Evolutionary conservation across 2,113 vertebrate species (phyloP), one percentile per base, ranked within the genome.

Genomic region (Bubo blakistoni): DNA sequence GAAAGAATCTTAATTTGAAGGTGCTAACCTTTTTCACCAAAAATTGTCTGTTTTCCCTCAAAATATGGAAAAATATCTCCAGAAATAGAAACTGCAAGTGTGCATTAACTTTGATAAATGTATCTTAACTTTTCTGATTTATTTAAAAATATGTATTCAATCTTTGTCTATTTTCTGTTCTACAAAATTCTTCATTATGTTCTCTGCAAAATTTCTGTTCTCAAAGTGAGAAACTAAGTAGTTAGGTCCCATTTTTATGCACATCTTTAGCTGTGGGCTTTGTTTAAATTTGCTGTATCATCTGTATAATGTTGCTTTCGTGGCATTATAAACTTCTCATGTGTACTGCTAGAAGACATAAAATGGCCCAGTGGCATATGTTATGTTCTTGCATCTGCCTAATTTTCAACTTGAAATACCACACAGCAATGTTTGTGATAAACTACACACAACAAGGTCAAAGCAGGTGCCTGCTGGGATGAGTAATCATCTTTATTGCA

Each of bases 401-500:
- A 91, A 95, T 95, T 96, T 96, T 91, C 91, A 1, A 89, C 81
- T 81, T 94, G 92, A 97, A 97, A 92, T 94, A 96, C 91, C 90
- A 94, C 73, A 88, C 69, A 89, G 73, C 81, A 89, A 94, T 79
- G 91, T 90, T 94, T 91, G 86, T 97, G 96, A 96, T 95, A 94
- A 97, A 97, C 88, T 91, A 86, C 89, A 70, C 73, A 54, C 91
- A 96, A 92, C 93, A 95, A 97, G 97, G 95, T 95, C 91, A 95
- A 94, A 96, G 86, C 86, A 95, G 81, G 70, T 92, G 70, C 92
- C 92, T 96, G 94, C 94, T 95, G 95, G 94, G 94, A 94, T 94
- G 92, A 94, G 83, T 96, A 96, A 95, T 96, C 96, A 94, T 95
- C 95, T 95, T 97, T 97, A 91, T 96, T 96, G 94, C 90, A 95